Base-by-base conservation (phyloP, 2,797 vertebrate genomes). In the Hyperoplus lanceolatus region DNA sequence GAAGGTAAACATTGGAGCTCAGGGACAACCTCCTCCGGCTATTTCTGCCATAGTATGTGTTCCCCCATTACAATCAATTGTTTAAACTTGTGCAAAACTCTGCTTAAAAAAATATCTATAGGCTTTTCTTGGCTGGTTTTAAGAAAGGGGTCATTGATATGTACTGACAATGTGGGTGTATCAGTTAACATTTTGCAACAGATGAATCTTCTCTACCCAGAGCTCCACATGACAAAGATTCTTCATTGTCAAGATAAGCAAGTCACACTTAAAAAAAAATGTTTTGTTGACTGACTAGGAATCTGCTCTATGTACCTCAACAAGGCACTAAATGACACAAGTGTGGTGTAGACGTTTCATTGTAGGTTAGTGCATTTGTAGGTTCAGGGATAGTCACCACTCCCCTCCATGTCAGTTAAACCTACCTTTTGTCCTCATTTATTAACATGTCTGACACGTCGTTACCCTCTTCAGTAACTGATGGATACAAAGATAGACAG, bases 31-130 rank as follows among this genome's bases (percentile, higher is more conserved):
- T 68, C n/a, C 0, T 29, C 29, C 29, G 75, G 69, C 64, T 57
- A 74, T 51, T 55, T 59, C 79, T 64, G 59, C 74, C 75, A 67
- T 59, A 43, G 71, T 42, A 29, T 29, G 21, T 21, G 3, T 29
- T 78, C 71, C 46, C 29, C 29, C 12, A 21, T 62, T 70, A 64
- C 36, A 79, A 75, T 75, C 50, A 65, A 64, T 51, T 90, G 82
- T 88, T 89, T 77, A 73, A 85, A 85, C 89, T 82, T 80, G 82
- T 88, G 84, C 63, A 70, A 1, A 39, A 4, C 15, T 65, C 56
- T 46, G 15, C 43, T 55, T 1, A 60, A 71, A 46, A 49, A 29
- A 29, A 29, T 50, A 65, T 63, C 80, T 61, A 14, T 14, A 57
- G 41, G 51, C 36, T 50, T 53, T 41, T 59, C 63, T 62, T 43